Conservation (phyloP, 2,797 vertebrate species). For the Anguilla anguilla region DNA sequence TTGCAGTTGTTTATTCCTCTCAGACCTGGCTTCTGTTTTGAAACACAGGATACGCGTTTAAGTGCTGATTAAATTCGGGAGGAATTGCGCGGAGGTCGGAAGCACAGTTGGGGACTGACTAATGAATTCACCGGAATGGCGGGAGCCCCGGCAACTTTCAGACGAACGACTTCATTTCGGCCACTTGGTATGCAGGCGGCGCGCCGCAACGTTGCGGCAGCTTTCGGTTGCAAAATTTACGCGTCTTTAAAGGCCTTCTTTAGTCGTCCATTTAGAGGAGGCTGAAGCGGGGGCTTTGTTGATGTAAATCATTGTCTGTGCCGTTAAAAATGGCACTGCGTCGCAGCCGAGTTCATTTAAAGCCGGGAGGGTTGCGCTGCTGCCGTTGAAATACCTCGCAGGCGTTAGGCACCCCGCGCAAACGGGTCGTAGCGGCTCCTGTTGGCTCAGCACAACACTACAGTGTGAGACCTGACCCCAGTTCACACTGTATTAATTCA, state of each 20-base stretch:
- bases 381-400: background rate
- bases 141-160: conserved; percentile 73
- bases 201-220: conserved; percentile 60
- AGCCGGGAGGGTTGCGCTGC: background rate
- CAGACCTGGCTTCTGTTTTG: background rate
- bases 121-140: conserved; percentile 75
- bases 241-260: conserved; percentile 53
- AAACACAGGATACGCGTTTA: conserved; percentile 52
- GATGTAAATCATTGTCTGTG: conserved; percentile 48
- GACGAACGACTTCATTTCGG: conserved; percentile 78
- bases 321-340: conserved; percentile 27
- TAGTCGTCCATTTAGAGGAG: conserved; percentile 52
- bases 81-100: conserved; percentile 62
- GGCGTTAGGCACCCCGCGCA: background rate
- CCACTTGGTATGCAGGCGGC: conserved; percentile 72
- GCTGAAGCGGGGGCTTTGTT: conserved; percentile 30
- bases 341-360: background rate
- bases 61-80: conserved; percentile 69
- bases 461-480: conserved; percentile 24
- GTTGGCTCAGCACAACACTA: background rate
- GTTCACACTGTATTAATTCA: conserved; percentile 31
- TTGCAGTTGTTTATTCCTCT: conserved; percentile 1
- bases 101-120: conserved; percentile 65
- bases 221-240: conserved; percentile 63
- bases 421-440: background rate